Base-by-base conservation (phyloP, 1,140 invertebrate genomes). In the Hycleus cichorii region DNA sequence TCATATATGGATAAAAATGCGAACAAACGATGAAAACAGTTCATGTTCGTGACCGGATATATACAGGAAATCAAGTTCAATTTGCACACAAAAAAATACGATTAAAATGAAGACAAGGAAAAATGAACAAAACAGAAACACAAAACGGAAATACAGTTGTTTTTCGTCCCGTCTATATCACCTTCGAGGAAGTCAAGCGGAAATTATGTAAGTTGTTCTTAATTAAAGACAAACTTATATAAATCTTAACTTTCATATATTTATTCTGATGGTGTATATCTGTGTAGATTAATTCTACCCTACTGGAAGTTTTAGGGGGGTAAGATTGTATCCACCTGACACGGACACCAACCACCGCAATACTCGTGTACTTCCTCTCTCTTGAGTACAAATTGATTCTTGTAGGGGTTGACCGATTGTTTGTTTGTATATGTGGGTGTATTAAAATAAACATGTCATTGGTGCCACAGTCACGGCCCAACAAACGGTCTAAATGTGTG, bases 381-480 rank as follows among this genome's bases (percentile, higher is more conserved):
- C 58, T 48, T 47, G 55, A 26, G 60, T 54, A 64, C 62, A 64
- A 64, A 64, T 64, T 64, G 62, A 64, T 64, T 64, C 62, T 43
- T 54, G 62, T 38, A 51, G 60, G 59, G 62, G 32, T 32, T 32
- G 32, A 32, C 32, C 32, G 32, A 32, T 7, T 7, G 4, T 32
- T 32, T 64, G 62, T 51, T 48, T 56, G 46, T 49, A 51, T 24
- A 39, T 49, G 55, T 54, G 10, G 11, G 47, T 38, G 47, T 49
- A 49, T 49, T 61, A 61, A 64, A 64, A 64, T 61, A 64, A 64
- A 64, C 62, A 64, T 64, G 58, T 64, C 58, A 44, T 57, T 57
- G 47, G 55, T 50, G 55, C 39, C 47, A 9, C 46, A 47, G 55
- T 57, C 55, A 57, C 55, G 55, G 11, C 7, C 18, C 32, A 56